Percentiles rank a stretch among this genome's conserved stretches.
Evolutionary conservation across 2,888 invertebrate species (phyloP).

Genomic region (Deilephila elpenor): DNA sequence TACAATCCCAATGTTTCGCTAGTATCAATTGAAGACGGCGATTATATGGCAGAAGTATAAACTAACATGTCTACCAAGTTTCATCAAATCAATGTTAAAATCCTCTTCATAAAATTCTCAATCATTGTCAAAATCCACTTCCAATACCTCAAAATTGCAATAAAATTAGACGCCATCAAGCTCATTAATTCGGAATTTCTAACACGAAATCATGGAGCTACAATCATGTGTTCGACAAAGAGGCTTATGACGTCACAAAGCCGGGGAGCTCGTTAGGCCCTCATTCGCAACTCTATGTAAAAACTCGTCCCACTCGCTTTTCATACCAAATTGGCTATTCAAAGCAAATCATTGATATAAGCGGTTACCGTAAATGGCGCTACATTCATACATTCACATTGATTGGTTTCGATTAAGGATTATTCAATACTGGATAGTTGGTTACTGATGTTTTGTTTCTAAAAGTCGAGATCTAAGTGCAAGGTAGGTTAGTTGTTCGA

Average conservation of each 20-base stretch:
- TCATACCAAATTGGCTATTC: slow-evolving; percentile 55
- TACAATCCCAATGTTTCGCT: too few species aligned
- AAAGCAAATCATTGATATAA: slow-evolving; percentile 47
- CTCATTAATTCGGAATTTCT: neutral
- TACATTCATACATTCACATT: slow-evolving; percentile 35
- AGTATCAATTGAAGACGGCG: too few species aligned
- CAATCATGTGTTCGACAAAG: neutral
- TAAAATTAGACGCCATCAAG: neutral
- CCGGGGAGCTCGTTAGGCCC: slow-evolving; percentile 57
- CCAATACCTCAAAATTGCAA: neutral
- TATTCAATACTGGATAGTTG: slow-evolving; percentile 21
- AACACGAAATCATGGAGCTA: slow-evolving; percentile 11
- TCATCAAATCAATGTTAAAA: too few species aligned
- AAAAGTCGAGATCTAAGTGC: neutral
- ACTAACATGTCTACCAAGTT: too few species aligned
- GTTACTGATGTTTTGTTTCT: neutral
- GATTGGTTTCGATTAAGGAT: slow-evolving; percentile 17
- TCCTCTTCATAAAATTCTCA: neutral
- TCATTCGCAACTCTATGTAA: slow-evolving; percentile 47
- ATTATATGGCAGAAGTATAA: too few species aligned
- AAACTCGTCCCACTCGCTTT: slow-evolving; percentile 43
- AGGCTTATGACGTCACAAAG: slow-evolving; percentile 58
- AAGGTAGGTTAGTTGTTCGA: neutral
- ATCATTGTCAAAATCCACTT: neutral
- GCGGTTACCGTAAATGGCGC: slow-evolving; percentile 42